A percentile compares a stretch with the other conserved stretches of the same genome.
These are phyloP conservation scores for Eulithis prunata DNA, from an alignment of 2,888 invertebrate genomes.

Conservation along the genomic window DNA sequence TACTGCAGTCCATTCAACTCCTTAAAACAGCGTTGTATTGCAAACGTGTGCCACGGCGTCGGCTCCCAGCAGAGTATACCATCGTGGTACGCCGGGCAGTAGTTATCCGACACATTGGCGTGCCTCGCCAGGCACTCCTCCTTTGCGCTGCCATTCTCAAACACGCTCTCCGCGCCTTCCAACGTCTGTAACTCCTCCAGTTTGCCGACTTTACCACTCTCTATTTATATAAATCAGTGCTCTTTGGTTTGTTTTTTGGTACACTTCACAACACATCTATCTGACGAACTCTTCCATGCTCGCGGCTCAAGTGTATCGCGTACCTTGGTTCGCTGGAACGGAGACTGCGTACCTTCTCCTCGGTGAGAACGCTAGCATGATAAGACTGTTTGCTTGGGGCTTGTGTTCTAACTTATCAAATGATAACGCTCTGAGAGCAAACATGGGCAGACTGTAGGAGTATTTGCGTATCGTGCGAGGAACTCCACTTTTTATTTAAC, in stretches of 20 bases:
- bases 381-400: conserved; percentile 78
- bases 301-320: conserved; percentile 59
- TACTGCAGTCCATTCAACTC: conserved; percentile 91
- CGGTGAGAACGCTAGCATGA: conserved; percentile 77
- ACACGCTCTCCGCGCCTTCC: conserved; percentile 65
- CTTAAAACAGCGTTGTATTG: conserved; percentile 90
- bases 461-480: conserved; percentile 78
- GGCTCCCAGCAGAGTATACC: conserved; percentile 93
- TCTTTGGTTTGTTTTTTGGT: conserved; percentile 62
- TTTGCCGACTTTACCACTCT: conserved; percentile 58
- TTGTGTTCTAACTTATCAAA: conserved; percentile 83
- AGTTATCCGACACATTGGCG: conserved; percentile 56
- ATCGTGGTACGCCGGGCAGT: conserved; percentile 90
- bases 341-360: conserved; percentile 71
- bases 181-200: conserved; percentile 80
- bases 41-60: conserved; percentile 87
- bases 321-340: conserved; percentile 55
- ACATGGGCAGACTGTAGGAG: conserved; percentile 76
- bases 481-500: conserved; percentile 70
- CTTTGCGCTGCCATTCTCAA: conserved; percentile 68
- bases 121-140: conserved; percentile 70
- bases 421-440: conserved; percentile 78
- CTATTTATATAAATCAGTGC: conserved; percentile 38
- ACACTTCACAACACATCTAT: conserved; percentile 54
- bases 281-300: conserved; percentile 53